Percentiles rank a stretch among this genome's conserved stretches.
Conservation (phyloP, 2,888 invertebrate species). For the Nomada flava region DNA sequence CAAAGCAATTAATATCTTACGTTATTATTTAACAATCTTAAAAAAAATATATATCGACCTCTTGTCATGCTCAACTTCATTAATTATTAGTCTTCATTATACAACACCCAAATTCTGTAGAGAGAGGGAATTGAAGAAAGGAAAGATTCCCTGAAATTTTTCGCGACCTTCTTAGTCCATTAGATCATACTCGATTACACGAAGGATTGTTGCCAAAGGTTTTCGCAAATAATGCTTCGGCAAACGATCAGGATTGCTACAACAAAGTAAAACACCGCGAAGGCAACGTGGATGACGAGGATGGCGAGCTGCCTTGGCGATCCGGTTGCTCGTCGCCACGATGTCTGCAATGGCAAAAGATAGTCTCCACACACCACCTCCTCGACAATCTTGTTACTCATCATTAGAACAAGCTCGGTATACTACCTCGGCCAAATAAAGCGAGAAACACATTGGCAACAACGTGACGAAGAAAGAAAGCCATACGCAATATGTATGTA, state of each 20-base stretch:
- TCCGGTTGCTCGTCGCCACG: conserved; percentile 71
- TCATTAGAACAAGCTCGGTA: conserved; percentile 48
- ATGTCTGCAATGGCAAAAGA: conserved; percentile 68
- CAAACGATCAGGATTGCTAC: conserved; percentile 9
- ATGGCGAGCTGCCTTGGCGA: conserved; percentile 52
- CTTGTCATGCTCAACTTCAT: no score
- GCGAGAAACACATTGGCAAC: conserved; percentile 14
- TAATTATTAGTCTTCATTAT: no score
- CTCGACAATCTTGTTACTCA: conserved; percentile 58
- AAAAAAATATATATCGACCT: no score
- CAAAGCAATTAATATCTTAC: no score
- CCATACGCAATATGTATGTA: not conserved
- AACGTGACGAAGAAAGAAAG: conserved; percentile 8
- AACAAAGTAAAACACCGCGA: not conserved
- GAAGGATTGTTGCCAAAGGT: conserved; percentile 50
- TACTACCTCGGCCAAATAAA: conserved; percentile 58
- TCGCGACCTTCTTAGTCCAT: conserved; percentile 4
- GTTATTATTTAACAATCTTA: no score
- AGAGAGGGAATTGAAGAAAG: not conserved
- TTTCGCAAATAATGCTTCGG: conserved; percentile 25
- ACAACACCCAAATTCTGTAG: no score
- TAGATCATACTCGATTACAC: conserved; percentile 22
- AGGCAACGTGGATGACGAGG: conserved; percentile 15
- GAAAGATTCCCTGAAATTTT: not conserved
- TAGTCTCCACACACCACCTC: conserved; percentile 37